Evolutionary conservation across 2,797 vertebrate species (phyloP).

Genomic region (Pantherophis vulpinus): DNA sequence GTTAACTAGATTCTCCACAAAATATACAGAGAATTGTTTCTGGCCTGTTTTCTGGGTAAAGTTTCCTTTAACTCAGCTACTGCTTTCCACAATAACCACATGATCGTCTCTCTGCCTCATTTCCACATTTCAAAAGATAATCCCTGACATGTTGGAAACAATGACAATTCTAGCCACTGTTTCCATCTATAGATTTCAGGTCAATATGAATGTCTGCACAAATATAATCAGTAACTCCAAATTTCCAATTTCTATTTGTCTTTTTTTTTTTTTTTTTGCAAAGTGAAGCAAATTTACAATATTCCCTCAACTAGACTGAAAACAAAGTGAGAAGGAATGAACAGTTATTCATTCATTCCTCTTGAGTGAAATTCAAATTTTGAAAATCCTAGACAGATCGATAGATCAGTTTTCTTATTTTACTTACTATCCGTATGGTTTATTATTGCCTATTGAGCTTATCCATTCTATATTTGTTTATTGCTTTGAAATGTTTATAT

Average conservation of each 20-base stretch:
- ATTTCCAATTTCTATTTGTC: background rate
- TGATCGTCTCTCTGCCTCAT: background rate
- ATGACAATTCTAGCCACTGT: background rate
- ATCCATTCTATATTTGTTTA: background rate
- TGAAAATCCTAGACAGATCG: background rate
- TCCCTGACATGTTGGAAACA: constrained; percentile 15
- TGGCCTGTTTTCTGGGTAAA: background rate
- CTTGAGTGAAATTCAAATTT: background rate
- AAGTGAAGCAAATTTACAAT: background rate
- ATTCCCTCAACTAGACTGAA: background rate
- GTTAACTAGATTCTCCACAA: constrained; percentile 3
- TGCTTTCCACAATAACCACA: constrained; percentile 10
- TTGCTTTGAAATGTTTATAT: background rate
- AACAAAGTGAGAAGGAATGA: background rate
- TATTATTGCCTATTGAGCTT: background rate
- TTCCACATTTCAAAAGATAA: constrained; percentile 18
- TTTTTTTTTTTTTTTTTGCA: background rate
- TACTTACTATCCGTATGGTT: background rate
- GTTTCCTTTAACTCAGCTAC: constrained; percentile 12
- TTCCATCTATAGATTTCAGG: background rate
- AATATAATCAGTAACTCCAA: background rate
- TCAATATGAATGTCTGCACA: background rate
- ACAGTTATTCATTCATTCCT: background rate
- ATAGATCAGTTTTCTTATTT: background rate
- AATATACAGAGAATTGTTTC: background rate